These are phyloP conservation scores for Struthidea cinerea DNA, from an alignment of 2,113 vertebrate genomes.

Conservation along the genomic window DNA sequence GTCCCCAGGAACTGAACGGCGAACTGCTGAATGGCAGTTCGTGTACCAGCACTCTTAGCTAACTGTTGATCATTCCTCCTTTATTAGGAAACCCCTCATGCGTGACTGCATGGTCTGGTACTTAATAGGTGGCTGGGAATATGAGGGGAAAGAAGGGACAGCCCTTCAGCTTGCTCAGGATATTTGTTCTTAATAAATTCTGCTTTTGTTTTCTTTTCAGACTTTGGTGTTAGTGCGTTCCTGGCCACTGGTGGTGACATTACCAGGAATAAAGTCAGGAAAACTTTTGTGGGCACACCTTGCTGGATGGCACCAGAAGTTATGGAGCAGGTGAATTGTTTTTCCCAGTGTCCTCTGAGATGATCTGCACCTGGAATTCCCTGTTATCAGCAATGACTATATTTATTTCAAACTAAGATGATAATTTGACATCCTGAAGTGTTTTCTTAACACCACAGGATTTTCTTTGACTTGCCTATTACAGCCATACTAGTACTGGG, in stretches of 20 bases:
- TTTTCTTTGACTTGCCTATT: neutral
- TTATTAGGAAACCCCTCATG: slow-evolving; percentile 11
- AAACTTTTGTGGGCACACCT: slow-evolving; percentile 96
- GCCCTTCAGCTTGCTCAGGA: neutral
- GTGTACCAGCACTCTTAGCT: neutral
- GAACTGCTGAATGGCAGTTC: neutral
- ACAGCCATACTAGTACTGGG: neutral
- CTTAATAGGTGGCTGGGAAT: neutral
- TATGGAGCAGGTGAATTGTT: slow-evolving; percentile 90
- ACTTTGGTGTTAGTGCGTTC: slow-evolving; percentile 97
- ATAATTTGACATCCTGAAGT: neutral
- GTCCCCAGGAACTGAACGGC: neutral
- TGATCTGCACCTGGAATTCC: neutral
- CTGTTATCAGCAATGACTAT: neutral
- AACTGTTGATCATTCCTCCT: neutral
- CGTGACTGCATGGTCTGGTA: neutral
- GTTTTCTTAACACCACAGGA: neutral
- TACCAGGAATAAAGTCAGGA: slow-evolving; percentile 96
- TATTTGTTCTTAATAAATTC: neutral
- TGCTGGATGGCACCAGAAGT: slow-evolving; percentile 99
- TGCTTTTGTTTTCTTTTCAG: slow-evolving; percentile 64
- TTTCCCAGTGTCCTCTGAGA: neutral
- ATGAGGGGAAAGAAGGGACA: neutral
- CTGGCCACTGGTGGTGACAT: slow-evolving; percentile 96
- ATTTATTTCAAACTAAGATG: neutral